Evolutionary conservation across 2,888 invertebrate genomes (phyloP).

Genomic region (Myathropa florea): DNA sequence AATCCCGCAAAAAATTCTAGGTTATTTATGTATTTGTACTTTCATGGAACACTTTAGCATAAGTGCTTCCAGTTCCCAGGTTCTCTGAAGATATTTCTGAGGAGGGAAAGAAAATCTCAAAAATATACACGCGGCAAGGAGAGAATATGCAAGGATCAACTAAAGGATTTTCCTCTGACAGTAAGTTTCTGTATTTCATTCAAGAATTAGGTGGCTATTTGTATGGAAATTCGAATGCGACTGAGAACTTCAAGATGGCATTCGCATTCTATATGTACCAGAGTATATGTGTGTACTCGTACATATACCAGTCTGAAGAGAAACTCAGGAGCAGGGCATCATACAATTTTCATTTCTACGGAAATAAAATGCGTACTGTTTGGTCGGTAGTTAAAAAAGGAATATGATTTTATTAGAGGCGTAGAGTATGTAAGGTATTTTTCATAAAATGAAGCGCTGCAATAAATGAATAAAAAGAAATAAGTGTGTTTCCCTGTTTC

Average conservation of each 20-base stretch:
- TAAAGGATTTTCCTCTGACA: constrained; percentile 40
- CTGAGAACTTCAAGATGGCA: constrained; percentile 3
- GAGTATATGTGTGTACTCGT: background rate
- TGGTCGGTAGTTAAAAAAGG: background rate
- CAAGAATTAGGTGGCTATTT: constrained; percentile 55
- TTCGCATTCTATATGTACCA: background rate
- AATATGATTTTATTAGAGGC: too few species aligned
- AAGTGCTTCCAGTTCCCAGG: constrained; percentile 47
- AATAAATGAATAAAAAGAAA: too few species aligned
- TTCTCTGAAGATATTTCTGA: constrained; percentile 19
- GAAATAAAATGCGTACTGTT: background rate
- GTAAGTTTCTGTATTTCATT: constrained; percentile 53
- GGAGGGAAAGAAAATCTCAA: constrained; percentile 12
- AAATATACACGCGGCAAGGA: constrained; percentile 34
- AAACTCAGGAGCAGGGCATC: background rate
- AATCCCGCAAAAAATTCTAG: background rate
- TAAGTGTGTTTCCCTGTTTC: too few species aligned
- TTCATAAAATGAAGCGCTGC: too few species aligned
- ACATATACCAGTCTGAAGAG: background rate
- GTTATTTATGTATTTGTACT: constrained; percentile 51
- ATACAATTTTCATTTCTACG: background rate
- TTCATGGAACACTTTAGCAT: constrained; percentile 60
- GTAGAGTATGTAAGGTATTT: too few species aligned
- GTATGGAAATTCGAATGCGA: constrained; percentile 51
- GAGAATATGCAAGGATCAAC: constrained; percentile 31